These are phyloP conservation scores for Ceramica pisi DNA, from an alignment of 2,888 invertebrate species.

Conservation along the genomic window DNA sequence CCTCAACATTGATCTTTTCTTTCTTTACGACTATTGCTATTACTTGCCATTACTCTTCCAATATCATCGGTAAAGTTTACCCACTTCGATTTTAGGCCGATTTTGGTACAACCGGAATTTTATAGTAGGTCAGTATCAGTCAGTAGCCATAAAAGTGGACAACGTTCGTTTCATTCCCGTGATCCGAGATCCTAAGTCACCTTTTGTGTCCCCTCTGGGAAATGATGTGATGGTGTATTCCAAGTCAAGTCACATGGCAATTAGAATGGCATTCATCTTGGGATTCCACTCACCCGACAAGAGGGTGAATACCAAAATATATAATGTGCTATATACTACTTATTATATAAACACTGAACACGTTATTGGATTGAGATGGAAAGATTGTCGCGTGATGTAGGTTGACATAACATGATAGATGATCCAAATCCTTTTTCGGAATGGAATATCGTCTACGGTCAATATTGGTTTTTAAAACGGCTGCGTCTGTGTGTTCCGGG, in stretches of 20 bases:
- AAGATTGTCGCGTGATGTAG: constrained; percentile 75
- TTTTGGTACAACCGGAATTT: constrained; percentile 23
- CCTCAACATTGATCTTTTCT: constrained; percentile 38
- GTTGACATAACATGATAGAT: constrained; percentile 76
- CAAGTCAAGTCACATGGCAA: constrained; percentile 43
- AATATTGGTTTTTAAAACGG: constrained; percentile 66
- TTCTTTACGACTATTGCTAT: constrained; percentile 43
- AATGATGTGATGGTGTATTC: constrained; percentile 37
- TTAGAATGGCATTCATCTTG: constrained; percentile 36
- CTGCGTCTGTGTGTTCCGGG: constrained; percentile 40
- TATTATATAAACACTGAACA: constrained; percentile 69
- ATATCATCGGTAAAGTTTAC: constrained; percentile 29
- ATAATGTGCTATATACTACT: constrained; percentile 30
- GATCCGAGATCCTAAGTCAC: constrained; percentile 1
- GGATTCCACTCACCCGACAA: constrained; percentile 7
- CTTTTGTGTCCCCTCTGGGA: constrained; percentile 47
- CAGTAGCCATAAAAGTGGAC: not conserved
- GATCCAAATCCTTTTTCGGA: constrained; percentile 72
- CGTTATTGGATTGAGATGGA: constrained; percentile 76
- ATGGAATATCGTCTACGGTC: constrained; percentile 58
- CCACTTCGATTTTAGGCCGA: not conserved
- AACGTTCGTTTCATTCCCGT: constrained; percentile 1
- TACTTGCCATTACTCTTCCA: constrained; percentile 32
- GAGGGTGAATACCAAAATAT: constrained; percentile 40
- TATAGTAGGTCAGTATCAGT: constrained; percentile 21